Percentiles rank a stretch among this genome's conserved stretches.
phyloP scores from a whole-genome alignment of 2,797 vertebrate genomes.

The Pseudocheirus occidentalis region DNA sequence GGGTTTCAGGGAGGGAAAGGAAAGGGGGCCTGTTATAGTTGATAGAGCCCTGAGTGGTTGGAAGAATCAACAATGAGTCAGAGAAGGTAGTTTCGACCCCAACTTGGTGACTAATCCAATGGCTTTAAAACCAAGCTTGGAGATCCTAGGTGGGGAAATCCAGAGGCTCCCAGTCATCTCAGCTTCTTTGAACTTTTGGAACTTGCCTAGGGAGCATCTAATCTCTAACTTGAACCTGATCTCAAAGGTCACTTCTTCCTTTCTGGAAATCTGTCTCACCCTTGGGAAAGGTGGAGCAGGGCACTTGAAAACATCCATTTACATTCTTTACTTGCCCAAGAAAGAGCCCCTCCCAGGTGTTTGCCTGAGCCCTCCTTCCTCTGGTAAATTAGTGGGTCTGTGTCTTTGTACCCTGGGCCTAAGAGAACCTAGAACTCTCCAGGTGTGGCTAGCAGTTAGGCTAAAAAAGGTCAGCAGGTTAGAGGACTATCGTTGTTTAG shows the following conservation, averaged over 20 bases:
- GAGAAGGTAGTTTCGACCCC: not conserved
- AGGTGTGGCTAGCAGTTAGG: not conserved
- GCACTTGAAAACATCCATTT: not conserved
- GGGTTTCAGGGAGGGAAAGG: not conserved
- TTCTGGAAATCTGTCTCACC: not conserved
- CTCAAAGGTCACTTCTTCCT: not conserved
- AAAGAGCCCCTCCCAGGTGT: not conserved
- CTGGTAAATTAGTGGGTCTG: not conserved
- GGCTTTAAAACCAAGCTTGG: not conserved
- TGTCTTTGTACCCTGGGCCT: not conserved
- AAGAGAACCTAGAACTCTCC: not conserved
- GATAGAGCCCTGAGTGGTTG: not conserved
- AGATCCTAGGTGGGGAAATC: not conserved
- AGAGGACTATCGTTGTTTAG: not conserved
- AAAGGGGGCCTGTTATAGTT: not conserved
- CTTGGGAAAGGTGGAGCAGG: not conserved
- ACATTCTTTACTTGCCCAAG: not conserved
- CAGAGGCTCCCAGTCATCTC: not conserved
- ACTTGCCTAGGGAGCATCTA: not conserved
- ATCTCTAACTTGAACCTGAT: not conserved
- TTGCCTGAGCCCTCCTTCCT: not conserved
- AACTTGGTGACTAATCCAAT: not conserved
- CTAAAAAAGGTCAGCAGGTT: not conserved
- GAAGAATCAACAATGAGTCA: conserved; percentile 7
- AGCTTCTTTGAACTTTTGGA: not conserved